Base-by-base conservation (phyloP, 1,140 invertebrate genomes). In the Drosophila busckii region DNA sequence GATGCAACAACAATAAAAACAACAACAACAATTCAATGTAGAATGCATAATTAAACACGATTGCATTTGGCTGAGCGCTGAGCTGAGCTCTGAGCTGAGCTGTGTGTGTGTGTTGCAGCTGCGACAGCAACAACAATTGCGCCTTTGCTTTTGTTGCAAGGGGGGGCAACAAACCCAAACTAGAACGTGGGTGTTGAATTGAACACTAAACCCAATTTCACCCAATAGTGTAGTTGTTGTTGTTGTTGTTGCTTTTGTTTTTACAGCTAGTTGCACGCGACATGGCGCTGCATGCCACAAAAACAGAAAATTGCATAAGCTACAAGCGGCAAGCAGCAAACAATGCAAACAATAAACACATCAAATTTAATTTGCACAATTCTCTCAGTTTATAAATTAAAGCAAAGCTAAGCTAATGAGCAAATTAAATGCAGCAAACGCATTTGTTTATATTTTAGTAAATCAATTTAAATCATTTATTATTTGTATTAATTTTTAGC, bases 161-260 rank as follows among this genome's bases (percentile, higher is more conserved):
- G 32, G 68, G 26, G 76, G 76, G 61, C 75, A 80, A 80, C 56
- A 82, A 82, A 80, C 75, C 35, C 52, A 45, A 80, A 70, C 70
- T 80, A 75, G 75, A 80, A 80, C 75, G 75, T 80, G 75, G 75
- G 75, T 73, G 75, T 73, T 82, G 59, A 73, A 80, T 82, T 80
- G 69, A 80, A 82, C 64, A 82, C 69, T 69, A 80, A 80, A 69
- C 75, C 69, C 75, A 80, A 80, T 75, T 80, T 82, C 75, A 80
- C 75, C 69, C 49, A 19, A 31, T 25, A 23, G 37, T 55, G 52
- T 13, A 22, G 12, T 20, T 45, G 20, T 13, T 55, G 4, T 15
- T 50, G 29, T 22, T 48, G 34, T 23, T 60, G 34, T 34, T 40
- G 26, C 4, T 71, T 45, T 23, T 23, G 13, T 10, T 44, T 13